Conservation (phyloP, 2,797 vertebrate genomes). For the Melanotaenia parkinsoni region DNA sequence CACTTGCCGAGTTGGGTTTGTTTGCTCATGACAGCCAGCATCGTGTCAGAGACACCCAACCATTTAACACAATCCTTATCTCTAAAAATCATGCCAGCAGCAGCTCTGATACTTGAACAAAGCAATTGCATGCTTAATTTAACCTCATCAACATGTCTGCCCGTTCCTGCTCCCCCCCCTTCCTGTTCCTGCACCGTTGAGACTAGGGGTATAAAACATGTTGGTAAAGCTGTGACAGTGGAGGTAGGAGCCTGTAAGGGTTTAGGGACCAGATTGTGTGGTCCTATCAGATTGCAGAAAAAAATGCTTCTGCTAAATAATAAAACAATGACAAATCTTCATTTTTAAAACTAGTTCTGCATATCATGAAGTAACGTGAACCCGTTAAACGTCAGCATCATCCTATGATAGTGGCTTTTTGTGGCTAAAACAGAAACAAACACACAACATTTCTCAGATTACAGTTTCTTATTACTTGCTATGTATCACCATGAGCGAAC, state of each 20-base stretch:
- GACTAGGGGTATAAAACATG: conserved; percentile 71
- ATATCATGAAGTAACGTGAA: conserved; percentile 20
- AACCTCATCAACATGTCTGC: conserved; percentile 63
- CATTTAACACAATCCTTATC: conserved; percentile 48
- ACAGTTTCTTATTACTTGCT: conserved; percentile 35
- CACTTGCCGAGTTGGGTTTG: conserved; percentile 26
- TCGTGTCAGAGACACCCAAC: conserved; percentile 13
- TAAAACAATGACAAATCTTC: background rate
- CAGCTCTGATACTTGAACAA: conserved; percentile 27
- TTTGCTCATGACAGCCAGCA: conserved; percentile 34
- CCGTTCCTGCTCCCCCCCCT: background rate
- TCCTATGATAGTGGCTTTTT: conserved; percentile 11
- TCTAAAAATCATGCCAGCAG: conserved; percentile 11
- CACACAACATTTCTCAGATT: conserved; percentile 31
- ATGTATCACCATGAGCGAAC: conserved; percentile 31
- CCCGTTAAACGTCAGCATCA: conserved; percentile 16
- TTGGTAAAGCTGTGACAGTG: conserved; percentile 67
- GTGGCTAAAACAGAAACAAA: conserved; percentile 49
- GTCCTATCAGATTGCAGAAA: conserved; percentile 63
- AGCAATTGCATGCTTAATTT: conserved; percentile 66
- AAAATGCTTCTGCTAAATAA: background rate
- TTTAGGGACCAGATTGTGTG: conserved; percentile 59
- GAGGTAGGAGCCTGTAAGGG: conserved; percentile 53
- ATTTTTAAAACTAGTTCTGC: background rate
- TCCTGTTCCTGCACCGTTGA: conserved; percentile 39